These are phyloP conservation scores for Dendroctonus ponderosae DNA, from an alignment of 1,140 invertebrate species.

Conservation along the genomic window DNA sequence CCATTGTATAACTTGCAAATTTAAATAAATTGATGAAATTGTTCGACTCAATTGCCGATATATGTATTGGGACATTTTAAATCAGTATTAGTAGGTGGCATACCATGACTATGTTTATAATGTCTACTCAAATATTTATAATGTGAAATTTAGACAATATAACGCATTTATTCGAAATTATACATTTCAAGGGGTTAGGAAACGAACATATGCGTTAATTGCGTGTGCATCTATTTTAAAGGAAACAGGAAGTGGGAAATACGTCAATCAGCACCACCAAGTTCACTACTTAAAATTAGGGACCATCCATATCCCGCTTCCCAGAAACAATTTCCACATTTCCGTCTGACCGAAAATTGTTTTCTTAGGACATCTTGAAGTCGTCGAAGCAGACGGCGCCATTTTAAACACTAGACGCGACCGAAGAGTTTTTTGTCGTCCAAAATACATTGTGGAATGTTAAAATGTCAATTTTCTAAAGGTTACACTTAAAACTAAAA, in stretches of 20 bases:
- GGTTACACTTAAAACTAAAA: constrained; percentile 27
- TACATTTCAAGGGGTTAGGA: too few species aligned
- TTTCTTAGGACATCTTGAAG: not conserved
- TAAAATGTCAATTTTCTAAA: constrained; percentile 30
- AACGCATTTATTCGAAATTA: too few species aligned
- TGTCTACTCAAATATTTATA: too few species aligned
- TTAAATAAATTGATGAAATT: constrained; percentile 31
- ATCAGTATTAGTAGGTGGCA: not conserved
- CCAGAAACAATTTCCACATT: constrained; percentile 6
- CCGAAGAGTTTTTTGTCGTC: constrained; percentile 1
- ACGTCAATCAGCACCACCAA: too few species aligned
- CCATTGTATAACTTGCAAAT: constrained; percentile 24
- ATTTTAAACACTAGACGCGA: constrained; percentile 6
- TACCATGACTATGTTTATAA: too few species aligned
- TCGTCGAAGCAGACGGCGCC: constrained; percentile 12
- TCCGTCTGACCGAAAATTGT: constrained; percentile 3
- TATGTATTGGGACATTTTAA: constrained; percentile 16
- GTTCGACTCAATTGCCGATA: not conserved
- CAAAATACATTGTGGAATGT: constrained; percentile 11
- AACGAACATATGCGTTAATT: too few species aligned
- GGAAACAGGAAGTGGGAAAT: too few species aligned
- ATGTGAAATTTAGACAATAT: too few species aligned
- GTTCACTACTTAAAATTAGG: too few species aligned
- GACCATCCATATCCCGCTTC: not conserved
- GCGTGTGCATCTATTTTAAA: too few species aligned